These are phyloP conservation scores for Lydus trimaculatus DNA, from an alignment of 2,888 invertebrate genomes.

Conservation along the genomic window DNA sequence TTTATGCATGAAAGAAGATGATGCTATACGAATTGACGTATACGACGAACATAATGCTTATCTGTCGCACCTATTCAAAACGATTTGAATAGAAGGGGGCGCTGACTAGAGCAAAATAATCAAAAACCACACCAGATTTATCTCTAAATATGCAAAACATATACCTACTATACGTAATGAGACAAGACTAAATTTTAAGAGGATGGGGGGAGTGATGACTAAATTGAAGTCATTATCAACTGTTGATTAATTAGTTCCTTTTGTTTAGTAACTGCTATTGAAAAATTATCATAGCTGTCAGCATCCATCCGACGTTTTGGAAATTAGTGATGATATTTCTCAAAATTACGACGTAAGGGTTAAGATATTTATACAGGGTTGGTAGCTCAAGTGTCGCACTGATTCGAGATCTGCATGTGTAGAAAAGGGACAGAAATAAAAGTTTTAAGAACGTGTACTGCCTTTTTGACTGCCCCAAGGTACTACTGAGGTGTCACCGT, in stretches of 20 bases:
- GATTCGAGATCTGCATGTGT: too few relatives aligned
- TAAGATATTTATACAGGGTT: too few relatives aligned
- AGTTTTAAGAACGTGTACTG: too few relatives aligned
- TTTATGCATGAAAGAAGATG: slow-evolving; percentile 19
- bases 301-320: too few relatives aligned
- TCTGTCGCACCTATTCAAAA: slow-evolving; percentile 10
- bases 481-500: too few relatives aligned
- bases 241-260: slow-evolving; percentile 8
- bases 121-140: slow-evolving; percentile 9
- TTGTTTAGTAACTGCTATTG: not conserved
- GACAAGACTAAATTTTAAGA: not conserved
- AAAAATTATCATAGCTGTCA: not conserved
- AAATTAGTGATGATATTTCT: too few relatives aligned
- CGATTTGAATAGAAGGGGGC: not conserved
- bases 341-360: not conserved
- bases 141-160: slow-evolving; percentile 6
- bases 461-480: too few relatives aligned
- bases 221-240: not conserved
- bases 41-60: slow-evolving; percentile 6
- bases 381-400: too few relatives aligned
- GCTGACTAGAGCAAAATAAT: slow-evolving; percentile 8
- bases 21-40: slow-evolving; percentile 1
- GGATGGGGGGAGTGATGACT: not conserved
- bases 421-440: too few relatives aligned
- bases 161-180: not conserved